Evolutionary conservation across 2,888 invertebrate species (phyloP).

Genomic region (Amiota minor): DNA sequence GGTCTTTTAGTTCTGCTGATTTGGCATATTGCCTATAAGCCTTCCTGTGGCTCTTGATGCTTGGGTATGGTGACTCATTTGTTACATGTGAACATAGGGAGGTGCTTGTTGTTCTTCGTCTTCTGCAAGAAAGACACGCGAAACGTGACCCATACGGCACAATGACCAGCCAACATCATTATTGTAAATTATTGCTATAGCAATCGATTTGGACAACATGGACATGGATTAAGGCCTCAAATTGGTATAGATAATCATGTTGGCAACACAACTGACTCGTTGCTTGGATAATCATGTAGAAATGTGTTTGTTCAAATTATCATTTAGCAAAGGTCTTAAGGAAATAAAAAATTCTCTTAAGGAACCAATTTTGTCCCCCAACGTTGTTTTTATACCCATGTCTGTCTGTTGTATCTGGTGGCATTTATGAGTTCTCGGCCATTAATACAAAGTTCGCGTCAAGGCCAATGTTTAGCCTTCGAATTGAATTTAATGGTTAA

Average conservation of each 20-base stretch:
- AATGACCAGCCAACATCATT: constrained; percentile 64
- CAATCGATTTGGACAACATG: constrained; percentile 51
- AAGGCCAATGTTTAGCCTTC: constrained; percentile 65
- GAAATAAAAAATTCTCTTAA: constrained; percentile 1
- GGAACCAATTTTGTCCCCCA: background rate
- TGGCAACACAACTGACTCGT: background rate
- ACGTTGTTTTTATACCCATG: constrained; percentile 13
- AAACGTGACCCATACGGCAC: constrained; percentile 64
- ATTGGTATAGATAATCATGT: constrained; percentile 17
- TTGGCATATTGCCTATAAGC: constrained; percentile 22
- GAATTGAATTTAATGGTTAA: constrained; percentile 65
- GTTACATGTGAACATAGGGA: constrained; percentile 33
- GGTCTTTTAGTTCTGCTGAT: constrained; percentile 3
- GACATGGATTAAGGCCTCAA: background rate
- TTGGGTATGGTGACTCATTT: constrained; percentile 27
- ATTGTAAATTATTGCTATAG: constrained; percentile 65
- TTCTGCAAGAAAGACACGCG: background rate
- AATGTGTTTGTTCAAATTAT: background rate
- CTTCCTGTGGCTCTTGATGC: constrained; percentile 16
- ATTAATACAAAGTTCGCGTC: constrained; percentile 42
- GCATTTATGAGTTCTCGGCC: constrained; percentile 26
- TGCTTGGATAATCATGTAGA: background rate
- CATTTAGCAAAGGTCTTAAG: too few relatives aligned
- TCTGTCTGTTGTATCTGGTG: constrained; percentile 38
- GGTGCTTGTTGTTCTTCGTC: background rate